phyloP scores from a whole-genome alignment of 2,888 invertebrate species.

The Byasa hedistus region DNA sequence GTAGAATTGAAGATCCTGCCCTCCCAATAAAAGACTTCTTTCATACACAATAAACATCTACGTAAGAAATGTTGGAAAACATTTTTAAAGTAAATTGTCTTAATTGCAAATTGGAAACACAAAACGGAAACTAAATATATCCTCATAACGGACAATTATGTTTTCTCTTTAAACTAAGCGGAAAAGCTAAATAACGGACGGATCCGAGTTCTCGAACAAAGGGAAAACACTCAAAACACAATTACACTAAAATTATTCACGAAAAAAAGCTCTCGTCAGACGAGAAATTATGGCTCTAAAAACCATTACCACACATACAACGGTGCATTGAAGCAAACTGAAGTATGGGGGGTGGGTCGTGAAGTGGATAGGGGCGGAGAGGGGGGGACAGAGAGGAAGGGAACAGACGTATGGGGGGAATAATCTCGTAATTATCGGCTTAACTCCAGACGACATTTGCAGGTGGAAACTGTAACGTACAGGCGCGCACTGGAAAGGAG shows the following conservation, averaged over 20 bases:
- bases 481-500: constrained; percentile 44
- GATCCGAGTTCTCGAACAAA: constrained; percentile 35
- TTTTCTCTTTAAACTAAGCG: constrained; percentile 15
- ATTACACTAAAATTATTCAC: constrained; percentile 62
- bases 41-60: no score
- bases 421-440: constrained; percentile 79
- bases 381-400: constrained; percentile 42
- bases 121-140: constrained; percentile 1
- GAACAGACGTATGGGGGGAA: constrained; percentile 47
- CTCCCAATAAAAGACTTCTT: no score
- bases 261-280: constrained; percentile 63
- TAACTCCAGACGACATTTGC: constrained; percentile 75
- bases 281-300: constrained; percentile 72
- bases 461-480: constrained; percentile 61
- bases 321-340: constrained; percentile 67
- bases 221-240: constrained; percentile 41
- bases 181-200: constrained; percentile 34
- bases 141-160: constrained; percentile 5
- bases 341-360: constrained; percentile 51
- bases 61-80: neutral
- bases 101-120: neutral
- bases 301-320: constrained; percentile 73
- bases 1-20: no score
- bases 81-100: neutral
- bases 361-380: constrained; percentile 40